phyloP scores from a whole-genome alignment of 2,888 invertebrate species.

The Lydus trimaculatus region DNA sequence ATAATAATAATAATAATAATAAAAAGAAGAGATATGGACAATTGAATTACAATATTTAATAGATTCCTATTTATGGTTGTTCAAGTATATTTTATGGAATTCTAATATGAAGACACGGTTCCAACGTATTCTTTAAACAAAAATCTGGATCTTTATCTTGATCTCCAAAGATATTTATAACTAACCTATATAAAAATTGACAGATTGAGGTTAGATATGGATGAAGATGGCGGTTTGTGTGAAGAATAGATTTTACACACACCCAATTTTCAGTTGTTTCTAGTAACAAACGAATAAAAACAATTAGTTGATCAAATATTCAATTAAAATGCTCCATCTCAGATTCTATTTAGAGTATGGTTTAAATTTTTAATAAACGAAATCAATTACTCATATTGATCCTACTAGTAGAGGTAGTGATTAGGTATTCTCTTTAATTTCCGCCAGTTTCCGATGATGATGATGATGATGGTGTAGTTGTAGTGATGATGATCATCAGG shows the following conservation, averaged over 20 bases:
- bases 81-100: no score
- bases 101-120: no score
- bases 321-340: neutral
- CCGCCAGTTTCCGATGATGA: conserved; percentile 54
- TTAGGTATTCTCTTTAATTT: conserved; percentile 64
- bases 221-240: no score
- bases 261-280: neutral
- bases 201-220: no score
- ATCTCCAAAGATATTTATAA: no score
- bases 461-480: neutral
- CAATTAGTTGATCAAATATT: neutral
- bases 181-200: no score
- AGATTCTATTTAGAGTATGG: neutral
- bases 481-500: conserved; percentile 9
- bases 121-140: neutral
- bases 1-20: conserved; percentile 33
- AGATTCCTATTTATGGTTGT: conserved; percentile 23
- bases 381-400: conserved; percentile 57
- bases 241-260: neutral
- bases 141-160: no score
- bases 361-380: conserved; percentile 37
- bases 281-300: neutral
- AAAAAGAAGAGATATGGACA: neutral
- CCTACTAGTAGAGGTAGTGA: conserved; percentile 50
- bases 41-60: conserved; percentile 32